Evolutionary conservation across 2,797 vertebrate genomes (phyloP), one percentile per base, ranked within the genome.

Genomic region (Siniperca obscura): DNA sequence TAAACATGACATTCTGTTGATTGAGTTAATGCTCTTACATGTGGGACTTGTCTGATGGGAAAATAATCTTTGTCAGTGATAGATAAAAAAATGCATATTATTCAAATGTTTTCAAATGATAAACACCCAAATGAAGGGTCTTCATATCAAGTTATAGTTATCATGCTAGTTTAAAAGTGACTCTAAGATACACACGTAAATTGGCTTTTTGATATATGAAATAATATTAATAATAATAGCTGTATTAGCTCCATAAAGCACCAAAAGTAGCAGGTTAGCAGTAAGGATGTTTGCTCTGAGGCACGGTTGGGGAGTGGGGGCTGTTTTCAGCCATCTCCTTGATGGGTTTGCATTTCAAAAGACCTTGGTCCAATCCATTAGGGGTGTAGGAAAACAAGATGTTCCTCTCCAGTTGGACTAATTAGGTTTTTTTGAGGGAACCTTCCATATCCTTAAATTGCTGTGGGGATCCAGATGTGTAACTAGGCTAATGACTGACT

Each of bases 401-500:
- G 90, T 90, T 95, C 81, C 87, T 92, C 88, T 94, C 87, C 90
- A 91, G 92, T 95, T 89, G 87, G 90, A 93, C 90, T 95, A 95
- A 95, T 95, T 93, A 95, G 84, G 60, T 90, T 88, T 88, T 91
- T 90, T 90, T 88, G 82, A 90, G 89, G 84, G 92, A 94, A 86
- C 87, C 90, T 88, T 94, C 92, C 87, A 87, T 92, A 94, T 93
- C 90, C 92, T 94, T 94, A 94, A 93, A 95, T 90, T 91, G 90
- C 93, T 94, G 86, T 90, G 87, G 90, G 94, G 92, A 95, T 95
- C 94, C 95, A 95, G 95, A 96, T 95, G 95, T 95, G 93, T 92
- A 96, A 95, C 91, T 95, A 92, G 94, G 91, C 94, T 96, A 96
- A 95, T 95, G 95, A 95, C 94, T 95, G 93, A 94, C 90, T 94